Conservation (phyloP, 2,113 vertebrate genomes). For the Etia nguti region DNA sequence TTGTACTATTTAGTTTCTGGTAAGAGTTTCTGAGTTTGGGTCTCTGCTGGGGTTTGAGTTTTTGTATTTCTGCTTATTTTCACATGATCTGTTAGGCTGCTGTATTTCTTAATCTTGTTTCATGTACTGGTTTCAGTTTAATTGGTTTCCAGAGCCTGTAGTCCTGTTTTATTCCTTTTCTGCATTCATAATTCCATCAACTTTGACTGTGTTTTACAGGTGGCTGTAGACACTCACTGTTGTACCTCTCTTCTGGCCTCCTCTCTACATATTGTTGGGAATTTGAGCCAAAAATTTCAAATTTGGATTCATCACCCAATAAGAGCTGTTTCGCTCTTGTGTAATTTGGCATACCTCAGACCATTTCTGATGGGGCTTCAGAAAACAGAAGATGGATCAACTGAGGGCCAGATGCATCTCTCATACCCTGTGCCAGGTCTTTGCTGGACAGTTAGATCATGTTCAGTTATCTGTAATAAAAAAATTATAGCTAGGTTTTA, state of each 20-base stretch:
- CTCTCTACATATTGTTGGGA: rapidly evolving
- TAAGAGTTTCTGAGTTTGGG: not conserved
- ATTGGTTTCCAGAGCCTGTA: not conserved
- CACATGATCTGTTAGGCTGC: not conserved
- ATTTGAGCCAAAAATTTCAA: not conserved
- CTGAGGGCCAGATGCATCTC: not conserved
- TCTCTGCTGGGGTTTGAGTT: not conserved
- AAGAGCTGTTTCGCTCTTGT: not conserved
- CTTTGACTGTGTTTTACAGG: not conserved
- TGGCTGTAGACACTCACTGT: not conserved
- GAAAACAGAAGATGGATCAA: not conserved
- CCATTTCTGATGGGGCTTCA: not conserved
- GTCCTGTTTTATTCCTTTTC: not conserved
- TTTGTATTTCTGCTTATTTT: not conserved
- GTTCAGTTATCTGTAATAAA: not conserved
- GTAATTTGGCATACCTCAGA: not conserved
- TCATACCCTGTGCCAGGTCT: not conserved
- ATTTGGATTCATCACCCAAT: not conserved
- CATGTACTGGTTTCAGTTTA: not conserved
- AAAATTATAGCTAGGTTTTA: not conserved
- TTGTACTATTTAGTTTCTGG: not conserved
- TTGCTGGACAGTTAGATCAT: not conserved
- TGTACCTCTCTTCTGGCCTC: not conserved
- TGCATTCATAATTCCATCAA: not conserved
- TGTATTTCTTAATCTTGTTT: not conserved